Evolutionary conservation across 2,113 vertebrate genomes (phyloP).

Genomic region (Pantherophis guttatus): DNA sequence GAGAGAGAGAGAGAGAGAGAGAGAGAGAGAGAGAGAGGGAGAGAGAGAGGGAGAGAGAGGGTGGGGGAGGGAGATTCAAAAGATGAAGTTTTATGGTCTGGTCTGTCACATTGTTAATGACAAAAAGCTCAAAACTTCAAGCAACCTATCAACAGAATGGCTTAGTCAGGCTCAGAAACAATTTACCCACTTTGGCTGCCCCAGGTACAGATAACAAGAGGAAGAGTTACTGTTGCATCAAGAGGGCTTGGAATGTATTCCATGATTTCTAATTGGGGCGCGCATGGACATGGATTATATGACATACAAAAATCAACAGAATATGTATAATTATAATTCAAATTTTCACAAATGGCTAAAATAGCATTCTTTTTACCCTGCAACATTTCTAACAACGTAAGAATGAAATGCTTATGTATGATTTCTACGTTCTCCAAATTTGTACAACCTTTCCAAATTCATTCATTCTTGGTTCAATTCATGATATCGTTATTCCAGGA

Average conservation of each 20-base stretch:
- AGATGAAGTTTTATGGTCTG: not conserved
- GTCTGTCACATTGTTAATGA: not conserved
- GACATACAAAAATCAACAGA: not conserved
- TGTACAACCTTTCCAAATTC: not conserved
- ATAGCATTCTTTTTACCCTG: no score
- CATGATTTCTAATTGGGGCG: not conserved
- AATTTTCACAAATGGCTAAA: not conserved
- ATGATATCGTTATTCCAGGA: not conserved
- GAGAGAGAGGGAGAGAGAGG: no score
- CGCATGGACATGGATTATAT: not conserved
- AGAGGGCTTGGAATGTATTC: not conserved
- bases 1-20: no score
- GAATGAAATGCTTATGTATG: not conserved
- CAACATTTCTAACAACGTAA: not conserved
- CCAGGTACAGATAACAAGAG: not conserved
- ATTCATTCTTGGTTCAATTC: not conserved
- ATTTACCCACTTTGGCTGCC: not conserved
- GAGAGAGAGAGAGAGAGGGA: no score
- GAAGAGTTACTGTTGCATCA: not conserved
- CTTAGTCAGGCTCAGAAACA: not conserved
- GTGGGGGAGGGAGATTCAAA: no score
- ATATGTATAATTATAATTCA: not conserved
- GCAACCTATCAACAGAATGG: not conserved
- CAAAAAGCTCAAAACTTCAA: not conserved
- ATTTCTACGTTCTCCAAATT: not conserved